A percentile compares a stretch with the other conserved stretches of the same genome.
Conservation (phyloP, 2,797 vertebrate species). For the Decapterus maruadsi region DNA sequence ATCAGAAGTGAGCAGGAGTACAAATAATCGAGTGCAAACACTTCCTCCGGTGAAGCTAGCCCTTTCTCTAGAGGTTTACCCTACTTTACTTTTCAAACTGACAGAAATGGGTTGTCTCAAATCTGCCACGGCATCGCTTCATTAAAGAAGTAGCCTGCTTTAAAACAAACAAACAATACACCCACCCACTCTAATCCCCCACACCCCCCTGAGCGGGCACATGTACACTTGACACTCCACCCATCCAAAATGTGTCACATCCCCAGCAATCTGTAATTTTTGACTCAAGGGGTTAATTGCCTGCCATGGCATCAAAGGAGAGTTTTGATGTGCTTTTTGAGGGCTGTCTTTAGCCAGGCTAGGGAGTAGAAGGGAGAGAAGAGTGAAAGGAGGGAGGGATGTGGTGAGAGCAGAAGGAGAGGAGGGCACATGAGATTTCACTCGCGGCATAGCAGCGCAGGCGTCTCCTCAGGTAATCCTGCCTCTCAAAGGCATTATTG, state of each 20-base stretch:
- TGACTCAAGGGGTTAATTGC: conserved; percentile 87
- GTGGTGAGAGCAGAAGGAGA: conserved; percentile 79
- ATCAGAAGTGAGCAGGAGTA: conserved; percentile 83
- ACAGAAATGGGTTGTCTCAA: conserved; percentile 89
- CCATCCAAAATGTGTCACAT: conserved; percentile 84
- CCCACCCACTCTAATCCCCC: conserved; percentile 43
- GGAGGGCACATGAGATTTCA: conserved; percentile 88
- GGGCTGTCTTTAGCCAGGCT: conserved; percentile 88
- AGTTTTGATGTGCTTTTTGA: conserved; percentile 90
- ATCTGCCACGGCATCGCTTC: conserved; percentile 82
- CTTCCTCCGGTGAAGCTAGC: conserved; percentile 81
- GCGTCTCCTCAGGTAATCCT: conserved; percentile 90
- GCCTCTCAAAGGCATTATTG: conserved; percentile 90
- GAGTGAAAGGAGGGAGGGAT: conserved; percentile 77
- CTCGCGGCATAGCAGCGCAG: conserved; percentile 79
- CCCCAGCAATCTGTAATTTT: conserved; percentile 84
- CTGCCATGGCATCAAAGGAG: conserved; percentile 88
- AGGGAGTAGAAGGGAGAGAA: conserved; percentile 74
- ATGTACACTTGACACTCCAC: conserved; percentile 74
- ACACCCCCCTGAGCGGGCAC: conserved; percentile 53
- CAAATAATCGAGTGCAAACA: conserved; percentile 84
- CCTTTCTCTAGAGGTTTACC: conserved; percentile 85
- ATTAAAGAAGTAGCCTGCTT: conserved; percentile 84
- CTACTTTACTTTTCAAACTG: conserved; percentile 88
- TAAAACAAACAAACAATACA: conserved; percentile 85